A percentile compares a stretch with the other conserved stretches of the same genome.
Conservation (phyloP, 2,113 vertebrate species). For the Microcebus tavaratra region DNA sequence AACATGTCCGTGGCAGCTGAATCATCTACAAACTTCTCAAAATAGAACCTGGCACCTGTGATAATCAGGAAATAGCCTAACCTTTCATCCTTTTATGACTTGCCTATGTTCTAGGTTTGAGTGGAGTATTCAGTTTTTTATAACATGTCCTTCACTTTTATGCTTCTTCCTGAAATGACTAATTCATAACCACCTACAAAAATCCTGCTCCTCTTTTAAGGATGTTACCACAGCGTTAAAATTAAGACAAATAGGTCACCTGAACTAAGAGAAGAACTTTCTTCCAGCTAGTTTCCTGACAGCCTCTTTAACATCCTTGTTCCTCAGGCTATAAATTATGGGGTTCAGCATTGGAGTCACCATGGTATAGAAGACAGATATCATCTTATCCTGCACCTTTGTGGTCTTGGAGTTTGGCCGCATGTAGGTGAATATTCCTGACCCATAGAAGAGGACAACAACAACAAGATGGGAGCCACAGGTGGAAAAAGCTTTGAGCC, state of each 20-base stretch:
- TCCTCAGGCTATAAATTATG: constrained; percentile 71
- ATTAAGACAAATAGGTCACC: no score
- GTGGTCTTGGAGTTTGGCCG: constrained; percentile 53
- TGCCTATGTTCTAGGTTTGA: not conserved
- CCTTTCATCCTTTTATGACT: not conserved
- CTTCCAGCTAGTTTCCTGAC: constrained; percentile 48
- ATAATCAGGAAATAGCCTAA: not conserved
- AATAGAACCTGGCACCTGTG: not conserved
- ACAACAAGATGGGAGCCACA: constrained; percentile 65
- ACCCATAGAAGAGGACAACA: constrained; percentile 54
- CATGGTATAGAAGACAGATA: constrained; percentile 63
- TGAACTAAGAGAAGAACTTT: not conserved
- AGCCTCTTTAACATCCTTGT: constrained; percentile 66
- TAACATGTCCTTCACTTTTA: not conserved
- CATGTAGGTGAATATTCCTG: constrained; percentile 70
- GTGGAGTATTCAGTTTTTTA: not conserved
- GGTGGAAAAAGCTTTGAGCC: constrained; percentile 58
- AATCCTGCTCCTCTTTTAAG: not conserved
- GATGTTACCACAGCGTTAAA: not conserved
- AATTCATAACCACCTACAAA: not conserved
- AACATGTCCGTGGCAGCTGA: not conserved
- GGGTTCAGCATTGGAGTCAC: constrained; percentile 68
- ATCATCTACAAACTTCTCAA: not conserved
- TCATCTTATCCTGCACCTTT: constrained; percentile 43
- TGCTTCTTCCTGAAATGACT: not conserved